phyloP scores from a whole-genome alignment of 2,113 vertebrate species.

The Myotis yumanensis region DNA sequence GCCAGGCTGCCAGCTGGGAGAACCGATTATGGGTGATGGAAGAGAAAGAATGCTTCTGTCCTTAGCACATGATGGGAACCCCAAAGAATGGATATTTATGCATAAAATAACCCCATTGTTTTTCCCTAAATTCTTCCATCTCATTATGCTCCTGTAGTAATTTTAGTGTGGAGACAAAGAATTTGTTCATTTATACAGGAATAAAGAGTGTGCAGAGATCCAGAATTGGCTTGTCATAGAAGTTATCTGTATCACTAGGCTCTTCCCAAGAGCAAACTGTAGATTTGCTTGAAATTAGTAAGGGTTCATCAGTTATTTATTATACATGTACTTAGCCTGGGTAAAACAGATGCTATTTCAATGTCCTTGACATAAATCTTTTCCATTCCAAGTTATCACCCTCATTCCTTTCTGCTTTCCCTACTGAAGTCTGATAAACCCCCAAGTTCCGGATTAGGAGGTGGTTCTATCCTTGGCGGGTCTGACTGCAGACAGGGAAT shows the following conservation, averaged over 20 bases:
- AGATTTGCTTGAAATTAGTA: constrained; percentile 61
- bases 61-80: not conserved
- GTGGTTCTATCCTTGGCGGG: not conserved
- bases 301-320: constrained; percentile 47
- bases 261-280: constrained; percentile 36
- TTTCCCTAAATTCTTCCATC: constrained; percentile 12
- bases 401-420: not conserved
- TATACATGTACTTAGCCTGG: constrained; percentile 42
- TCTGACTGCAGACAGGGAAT: not conserved
- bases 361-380: constrained; percentile 43
- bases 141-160: not conserved
- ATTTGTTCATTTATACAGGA: not conserved
- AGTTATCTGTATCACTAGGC: not conserved
- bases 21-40: constrained; percentile 28
- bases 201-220: constrained; percentile 16
- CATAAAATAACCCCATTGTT: constrained; percentile 1
- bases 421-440: not conserved
- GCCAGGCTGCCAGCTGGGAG: constrained; percentile 66
- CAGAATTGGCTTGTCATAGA: not conserved
- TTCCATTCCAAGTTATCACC: not conserved
- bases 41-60: constrained; percentile 52
- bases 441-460: not conserved
- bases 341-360: constrained; percentile 45
- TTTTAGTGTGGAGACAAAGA: constrained; percentile 20
- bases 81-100: constrained; percentile 26